Percentiles rank a stretch among this genome's conserved stretches.
Evolutionary conservation across 2,113 vertebrate species (phyloP).

Genomic region (human (Homo sapiens)): GRCh38 chr17:9363001-9363500

Average conservation of each 20-base stretch:
- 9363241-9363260: background rate
- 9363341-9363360: background rate
- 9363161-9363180: background rate
- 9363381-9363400: background rate
- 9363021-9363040: background rate
- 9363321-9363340: slow-evolving; percentile 17
- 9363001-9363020: background rate
- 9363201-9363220: background rate
- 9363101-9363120: background rate
- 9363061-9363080: background rate
- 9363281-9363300: background rate
- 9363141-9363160: background rate
- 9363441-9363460: background rate
- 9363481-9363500: background rate
- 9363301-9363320: slow-evolving; percentile 20
- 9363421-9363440: background rate
- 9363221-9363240: background rate
- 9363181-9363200: too few relatives aligned
- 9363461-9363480: background rate
- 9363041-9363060: background rate
- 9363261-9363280: background rate
- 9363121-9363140: background rate
- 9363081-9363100: background rate
- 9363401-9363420: background rate
- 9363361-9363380: background rate